Conservation (phyloP, 2,797 vertebrate species). For the Discoglossus pictus region DNA sequence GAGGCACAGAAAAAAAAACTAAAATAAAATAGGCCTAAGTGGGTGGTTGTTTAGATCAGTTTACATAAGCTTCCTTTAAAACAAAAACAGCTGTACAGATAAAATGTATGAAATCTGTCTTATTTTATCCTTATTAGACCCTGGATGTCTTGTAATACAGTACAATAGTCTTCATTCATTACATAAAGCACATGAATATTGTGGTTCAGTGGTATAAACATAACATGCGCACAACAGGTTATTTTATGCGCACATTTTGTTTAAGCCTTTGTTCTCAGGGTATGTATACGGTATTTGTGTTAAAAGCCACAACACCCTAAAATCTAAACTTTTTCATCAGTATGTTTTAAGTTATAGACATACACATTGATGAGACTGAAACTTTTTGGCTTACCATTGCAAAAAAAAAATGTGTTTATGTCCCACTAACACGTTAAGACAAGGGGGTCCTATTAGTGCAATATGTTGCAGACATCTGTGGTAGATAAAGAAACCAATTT, state of each 20-base stretch:
- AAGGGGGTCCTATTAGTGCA: no score
- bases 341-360: no score
- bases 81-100: slow-evolving; percentile 51
- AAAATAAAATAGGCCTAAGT: slow-evolving; percentile 33
- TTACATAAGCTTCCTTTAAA: slow-evolving; percentile 52
- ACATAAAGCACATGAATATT: background rate
- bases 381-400: no score
- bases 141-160: slow-evolving; percentile 27
- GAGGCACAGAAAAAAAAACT: slow-evolving; percentile 5
- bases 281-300: no score
- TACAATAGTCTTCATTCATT: slow-evolving; percentile 27
- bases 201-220: background rate
- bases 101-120: slow-evolving; percentile 45
- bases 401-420: no score
- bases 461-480: no score
- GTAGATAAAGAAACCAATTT: no score
- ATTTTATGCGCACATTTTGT: background rate
- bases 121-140: slow-evolving; percentile 52
- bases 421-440: no score
- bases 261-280: no score
- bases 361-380: no score
- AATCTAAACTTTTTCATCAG: no score
- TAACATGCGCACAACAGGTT: background rate
- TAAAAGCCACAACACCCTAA: no score
- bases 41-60: slow-evolving; percentile 49